phyloP scores from a whole-genome alignment of 2,888 invertebrate species.

The Abscondita cerata region DNA sequence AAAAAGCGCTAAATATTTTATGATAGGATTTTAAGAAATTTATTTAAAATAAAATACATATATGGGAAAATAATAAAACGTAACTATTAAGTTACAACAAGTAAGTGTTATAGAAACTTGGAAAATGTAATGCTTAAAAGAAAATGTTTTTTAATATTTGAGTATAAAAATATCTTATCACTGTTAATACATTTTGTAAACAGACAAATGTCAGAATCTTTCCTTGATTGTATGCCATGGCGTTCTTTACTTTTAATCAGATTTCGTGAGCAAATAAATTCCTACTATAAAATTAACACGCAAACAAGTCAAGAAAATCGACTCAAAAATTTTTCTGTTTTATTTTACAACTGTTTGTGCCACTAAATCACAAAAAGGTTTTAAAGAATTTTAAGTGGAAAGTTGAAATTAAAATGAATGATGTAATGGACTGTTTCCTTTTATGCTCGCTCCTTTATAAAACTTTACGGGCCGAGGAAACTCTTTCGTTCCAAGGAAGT shows the following conservation, averaged over 20 bases:
- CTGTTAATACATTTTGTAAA: constrained; percentile 23
- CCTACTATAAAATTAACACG: constrained; percentile 26
- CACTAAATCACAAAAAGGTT: constrained; percentile 41
- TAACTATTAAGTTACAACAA: too few relatives aligned
- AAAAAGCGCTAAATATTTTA: background rate
- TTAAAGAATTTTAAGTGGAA: constrained; percentile 42
- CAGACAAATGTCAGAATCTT: constrained; percentile 30
- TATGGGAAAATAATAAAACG: too few relatives aligned
- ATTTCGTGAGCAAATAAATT: constrained; percentile 36
- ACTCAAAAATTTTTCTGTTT: constrained; percentile 30
- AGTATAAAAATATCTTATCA: too few relatives aligned
- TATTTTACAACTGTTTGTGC: constrained; percentile 35
- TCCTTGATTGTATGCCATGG: constrained; percentile 32
- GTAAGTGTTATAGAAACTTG: too few relatives aligned
- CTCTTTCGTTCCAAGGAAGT: constrained; percentile 20
- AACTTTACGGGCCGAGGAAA: constrained; percentile 22
- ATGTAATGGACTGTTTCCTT: constrained; percentile 38
- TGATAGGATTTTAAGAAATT: too few relatives aligned
- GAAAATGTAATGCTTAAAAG: too few relatives aligned
- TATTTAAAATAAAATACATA: too few relatives aligned
- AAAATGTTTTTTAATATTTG: too few relatives aligned
- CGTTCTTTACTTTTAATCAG: constrained; percentile 36
- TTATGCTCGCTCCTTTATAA: constrained; percentile 25
- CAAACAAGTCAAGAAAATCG: constrained; percentile 31
- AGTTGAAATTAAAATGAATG: constrained; percentile 44